Base-by-base conservation (phyloP, 2,797 vertebrate species). In the Meriones psammophilus region DNA sequence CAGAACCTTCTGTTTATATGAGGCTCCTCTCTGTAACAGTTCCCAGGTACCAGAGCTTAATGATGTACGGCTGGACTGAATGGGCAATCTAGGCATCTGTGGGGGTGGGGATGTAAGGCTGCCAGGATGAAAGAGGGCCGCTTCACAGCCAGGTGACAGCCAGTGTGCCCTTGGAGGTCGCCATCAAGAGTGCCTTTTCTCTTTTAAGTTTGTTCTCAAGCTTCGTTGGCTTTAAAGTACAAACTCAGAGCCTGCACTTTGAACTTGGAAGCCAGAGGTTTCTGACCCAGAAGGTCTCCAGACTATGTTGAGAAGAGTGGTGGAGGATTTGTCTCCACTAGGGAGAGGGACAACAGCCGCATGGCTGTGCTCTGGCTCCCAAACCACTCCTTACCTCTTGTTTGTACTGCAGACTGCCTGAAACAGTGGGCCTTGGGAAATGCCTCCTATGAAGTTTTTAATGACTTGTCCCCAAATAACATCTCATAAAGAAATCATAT, bases 171-270 rank as follows among this genome's bases (percentile, higher is more conserved):
- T 86, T 88, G 46, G 24, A 39, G 39, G 58, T 93, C 15, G 76
- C 36, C 62, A 66, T 79, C 54, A 89, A 88, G 89, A 91, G 66
- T 69, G 10, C 20, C 1, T 69, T 85, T 77, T 81, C 22, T 64
- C 30, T 66, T 56, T 76, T 13, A 91, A 62, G 24, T 62, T 84
- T 88, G 36, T 91, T 58, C 46, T 84, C 66, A 64, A 28, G 28
- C 33, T 73, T 94, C 24, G 22, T 64, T 86, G 42, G 15, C 76
- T 90, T 85, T 92, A 30, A 88, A 39, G 60, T 62, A 28, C 60
- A 78, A 90, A 30, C 68, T 92, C 20, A 62, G 69, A 85, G 22
- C 12, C 64, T 97, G 85, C 39, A 24, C 86, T 96, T 92, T 89
- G 42, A 94, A 46, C 46, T 79, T 56, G n/a, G 24, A 36, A 87